A percentile compares a stretch with the other conserved stretches of the same genome.
Conservation (phyloP, 2,113 vertebrate species). For the Geothlypis trichas region DNA sequence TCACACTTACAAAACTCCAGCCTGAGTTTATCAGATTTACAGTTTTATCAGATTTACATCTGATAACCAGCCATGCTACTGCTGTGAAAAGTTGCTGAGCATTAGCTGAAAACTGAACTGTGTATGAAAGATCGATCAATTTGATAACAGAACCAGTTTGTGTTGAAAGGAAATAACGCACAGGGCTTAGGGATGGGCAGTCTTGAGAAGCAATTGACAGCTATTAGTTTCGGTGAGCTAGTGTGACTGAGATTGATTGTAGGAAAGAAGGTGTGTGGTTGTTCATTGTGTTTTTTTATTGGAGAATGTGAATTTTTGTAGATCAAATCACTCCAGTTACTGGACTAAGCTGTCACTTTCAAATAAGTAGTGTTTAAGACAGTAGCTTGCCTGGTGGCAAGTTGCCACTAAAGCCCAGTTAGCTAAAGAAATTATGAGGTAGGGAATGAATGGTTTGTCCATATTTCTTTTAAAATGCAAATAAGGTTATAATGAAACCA, state of each 20-base stretch:
- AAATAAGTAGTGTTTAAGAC: background rate
- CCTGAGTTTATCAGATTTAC: background rate
- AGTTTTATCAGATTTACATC: background rate
- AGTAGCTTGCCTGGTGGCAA: background rate
- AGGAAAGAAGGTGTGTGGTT: background rate
- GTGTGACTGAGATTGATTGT: background rate
- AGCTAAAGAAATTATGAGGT: background rate
- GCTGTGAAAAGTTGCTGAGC: background rate
- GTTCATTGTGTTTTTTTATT: background rate
- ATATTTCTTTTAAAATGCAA: background rate
- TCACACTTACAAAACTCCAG: fast-evolving
- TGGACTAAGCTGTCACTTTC: background rate
- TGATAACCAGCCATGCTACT: background rate
- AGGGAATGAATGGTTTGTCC: background rate
- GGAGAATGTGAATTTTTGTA: background rate
- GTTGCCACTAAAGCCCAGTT: background rate
- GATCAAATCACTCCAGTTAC: background rate
- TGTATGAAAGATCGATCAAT: fast-evolving
- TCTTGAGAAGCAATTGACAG: background rate
- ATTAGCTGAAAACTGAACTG: background rate
- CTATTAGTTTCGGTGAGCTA: background rate
- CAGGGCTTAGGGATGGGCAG: background rate
- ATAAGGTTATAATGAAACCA: fast-evolving
- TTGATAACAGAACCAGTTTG: background rate
- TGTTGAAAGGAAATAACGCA: background rate